phyloP scores from a whole-genome alignment of 2,888 invertebrate species.

The Chrysomela aeneicollis region DNA sequence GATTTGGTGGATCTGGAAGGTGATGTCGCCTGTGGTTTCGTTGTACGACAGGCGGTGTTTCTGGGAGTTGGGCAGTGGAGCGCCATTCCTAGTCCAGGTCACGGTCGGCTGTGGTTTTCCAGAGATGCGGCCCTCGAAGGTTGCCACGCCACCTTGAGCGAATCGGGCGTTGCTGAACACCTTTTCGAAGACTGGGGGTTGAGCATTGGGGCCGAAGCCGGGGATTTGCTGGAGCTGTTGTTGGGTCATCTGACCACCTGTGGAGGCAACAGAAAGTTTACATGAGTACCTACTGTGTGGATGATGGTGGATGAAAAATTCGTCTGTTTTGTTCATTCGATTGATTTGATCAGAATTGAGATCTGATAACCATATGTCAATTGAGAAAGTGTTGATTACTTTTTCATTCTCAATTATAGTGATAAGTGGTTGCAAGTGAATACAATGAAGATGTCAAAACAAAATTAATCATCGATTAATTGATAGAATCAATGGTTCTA shows the following conservation, averaged over 20 bases:
- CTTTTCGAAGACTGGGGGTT: conserved; percentile 95
- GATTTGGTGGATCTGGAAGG: conserved; percentile 91
- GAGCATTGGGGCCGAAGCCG: conserved; percentile 75
- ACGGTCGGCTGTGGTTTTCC: conserved; percentile 93
- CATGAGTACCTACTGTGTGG: too few species aligned
- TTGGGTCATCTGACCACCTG: conserved; percentile 65
- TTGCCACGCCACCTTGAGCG: conserved; percentile 92
- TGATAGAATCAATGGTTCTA: too few species aligned
- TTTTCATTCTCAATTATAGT: too few species aligned
- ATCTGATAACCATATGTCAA: too few species aligned
- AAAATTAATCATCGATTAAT: too few species aligned
- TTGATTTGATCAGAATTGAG: too few species aligned
- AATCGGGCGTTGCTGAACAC: conserved; percentile 94
- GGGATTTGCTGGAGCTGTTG: conserved; percentile 64
- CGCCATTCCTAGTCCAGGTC: conserved; percentile 88
- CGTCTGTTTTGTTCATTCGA: too few species aligned
- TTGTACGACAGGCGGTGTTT: conserved; percentile 93
- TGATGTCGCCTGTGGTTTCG: conserved; percentile 79
- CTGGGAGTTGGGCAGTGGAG: conserved; percentile 81
- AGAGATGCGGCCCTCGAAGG: conserved; percentile 90
- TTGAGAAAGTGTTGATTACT: too few species aligned
- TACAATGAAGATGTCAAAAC: too few species aligned
- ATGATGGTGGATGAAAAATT: too few species aligned
- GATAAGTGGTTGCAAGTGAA: too few species aligned
- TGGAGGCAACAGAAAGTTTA: conserved; percentile 35